Percentiles rank a stretch among this genome's conserved stretches.
Conservation (phyloP, 2,797 vertebrate genomes). For the Hirundo rustica region DNA sequence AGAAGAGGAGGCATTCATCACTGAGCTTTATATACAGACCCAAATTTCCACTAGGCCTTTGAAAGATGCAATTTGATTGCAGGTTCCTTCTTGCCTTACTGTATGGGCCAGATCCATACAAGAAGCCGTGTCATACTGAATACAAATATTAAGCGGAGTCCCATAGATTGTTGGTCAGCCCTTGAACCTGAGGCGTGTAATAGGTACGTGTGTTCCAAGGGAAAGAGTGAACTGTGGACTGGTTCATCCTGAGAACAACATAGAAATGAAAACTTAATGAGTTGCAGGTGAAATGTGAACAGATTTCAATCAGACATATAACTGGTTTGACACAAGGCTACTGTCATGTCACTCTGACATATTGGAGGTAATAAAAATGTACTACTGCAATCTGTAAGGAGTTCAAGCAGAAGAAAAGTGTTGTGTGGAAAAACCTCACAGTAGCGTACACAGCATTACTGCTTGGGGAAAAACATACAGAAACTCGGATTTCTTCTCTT, state of each 20-base stretch:
- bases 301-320: slow-evolving; percentile 10
- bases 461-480: not conserved
- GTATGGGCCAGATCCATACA: not conserved
- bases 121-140: not conserved
- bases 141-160: not conserved
- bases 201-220: not conserved
- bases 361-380: not conserved
- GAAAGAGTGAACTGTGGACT: not conserved
- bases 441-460: not conserved
- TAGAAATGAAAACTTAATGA: not conserved
- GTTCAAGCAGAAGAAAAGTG: not conserved
- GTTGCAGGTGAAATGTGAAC: slow-evolving; percentile 3
- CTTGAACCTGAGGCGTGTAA: not conserved
- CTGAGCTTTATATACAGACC: not conserved
- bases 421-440: not conserved
- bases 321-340: not conserved
- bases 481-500: not conserved
- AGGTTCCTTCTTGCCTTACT: not conserved
- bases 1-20: slow-evolving; percentile 16
- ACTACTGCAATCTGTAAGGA: not conserved
- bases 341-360: not conserved
- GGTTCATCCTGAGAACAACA: not conserved
- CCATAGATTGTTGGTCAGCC: not conserved
- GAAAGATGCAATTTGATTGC: not conserved
- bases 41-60: not conserved